Conservation (phyloP, 2,888 invertebrate species). For the Apodemia mormo region DNA sequence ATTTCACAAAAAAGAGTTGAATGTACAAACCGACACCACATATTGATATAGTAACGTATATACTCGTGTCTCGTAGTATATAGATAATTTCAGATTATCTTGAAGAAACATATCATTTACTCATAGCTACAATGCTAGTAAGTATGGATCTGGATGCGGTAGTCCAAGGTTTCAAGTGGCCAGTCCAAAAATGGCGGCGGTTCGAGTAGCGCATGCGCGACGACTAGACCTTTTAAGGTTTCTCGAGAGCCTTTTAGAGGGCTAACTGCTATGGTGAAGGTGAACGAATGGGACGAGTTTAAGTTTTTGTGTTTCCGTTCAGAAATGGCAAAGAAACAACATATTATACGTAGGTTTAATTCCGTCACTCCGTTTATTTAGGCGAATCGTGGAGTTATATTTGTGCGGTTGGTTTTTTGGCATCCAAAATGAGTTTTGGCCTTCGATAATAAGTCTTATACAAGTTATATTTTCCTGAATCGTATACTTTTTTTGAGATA, state of each 20-base stretch:
- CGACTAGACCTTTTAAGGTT: constrained; percentile 69
- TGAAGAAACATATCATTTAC: neutral
- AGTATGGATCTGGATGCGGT: constrained; percentile 39
- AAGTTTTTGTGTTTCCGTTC: constrained; percentile 5
- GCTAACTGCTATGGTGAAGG: constrained; percentile 33
- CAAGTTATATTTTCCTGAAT: neutral
- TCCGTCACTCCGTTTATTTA: neutral
- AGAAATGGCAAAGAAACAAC: neutral
- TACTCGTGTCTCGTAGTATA: too few species aligned
- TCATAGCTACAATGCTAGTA: neutral
- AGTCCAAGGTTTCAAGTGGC: constrained; percentile 50
- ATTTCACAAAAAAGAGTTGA: too few species aligned
- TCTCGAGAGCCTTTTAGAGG: constrained; percentile 61
- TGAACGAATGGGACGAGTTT: constrained; percentile 14
- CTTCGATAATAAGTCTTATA: constrained; percentile 10
- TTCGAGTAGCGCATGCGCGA: constrained; percentile 52
- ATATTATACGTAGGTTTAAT: neutral
- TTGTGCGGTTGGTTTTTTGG: too few species aligned
- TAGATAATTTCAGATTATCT: too few species aligned
- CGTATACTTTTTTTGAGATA: too few species aligned
- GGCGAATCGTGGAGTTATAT: too few species aligned
- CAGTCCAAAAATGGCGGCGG: constrained; percentile 66
- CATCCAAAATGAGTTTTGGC: too few species aligned
- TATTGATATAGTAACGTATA: too few species aligned
- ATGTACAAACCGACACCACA: too few species aligned